Conservation (phyloP, 2,797 vertebrate species). For the Halcyon leucocephala region DNA sequence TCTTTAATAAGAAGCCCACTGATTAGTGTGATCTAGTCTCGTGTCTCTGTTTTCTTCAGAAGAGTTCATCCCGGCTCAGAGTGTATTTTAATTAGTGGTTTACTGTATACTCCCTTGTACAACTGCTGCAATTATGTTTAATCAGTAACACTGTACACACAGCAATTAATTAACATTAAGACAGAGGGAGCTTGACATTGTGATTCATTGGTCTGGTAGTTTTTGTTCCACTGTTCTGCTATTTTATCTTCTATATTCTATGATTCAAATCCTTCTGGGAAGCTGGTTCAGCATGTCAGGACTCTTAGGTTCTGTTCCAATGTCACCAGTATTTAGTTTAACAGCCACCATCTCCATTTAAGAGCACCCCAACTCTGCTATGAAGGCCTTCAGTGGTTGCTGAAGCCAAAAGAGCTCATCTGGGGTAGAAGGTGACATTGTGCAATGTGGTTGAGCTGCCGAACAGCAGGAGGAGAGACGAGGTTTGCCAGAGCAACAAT, state of each 20-base stretch:
- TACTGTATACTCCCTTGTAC: neutral
- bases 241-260: neutral
- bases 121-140: conserved; percentile 15
- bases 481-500: too few species aligned
- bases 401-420: too few species aligned
- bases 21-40: neutral
- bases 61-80: neutral
- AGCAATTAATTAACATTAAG: conserved; percentile 34
- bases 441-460: too few species aligned
- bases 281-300: too few species aligned
- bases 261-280: too few species aligned
- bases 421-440: too few species aligned
- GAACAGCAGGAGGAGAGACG: too few species aligned
- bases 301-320: too few species aligned
- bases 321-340: too few species aligned
- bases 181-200: neutral
- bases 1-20: neutral
- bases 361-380: too few species aligned
- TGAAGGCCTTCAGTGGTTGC: too few species aligned
- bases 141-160: neutral
- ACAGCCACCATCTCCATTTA: too few species aligned
- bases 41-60: neutral
- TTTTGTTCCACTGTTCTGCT: accelerated
- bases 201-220: neutral
- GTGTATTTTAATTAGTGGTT: conserved; percentile 7